Percentiles rank a stretch among this genome's conserved stretches.
Evolutionary conservation across 37 sponge, comb jelly and placozoan species (phyloP).

Genomic region (Petrosia ficiformis): DNA sequence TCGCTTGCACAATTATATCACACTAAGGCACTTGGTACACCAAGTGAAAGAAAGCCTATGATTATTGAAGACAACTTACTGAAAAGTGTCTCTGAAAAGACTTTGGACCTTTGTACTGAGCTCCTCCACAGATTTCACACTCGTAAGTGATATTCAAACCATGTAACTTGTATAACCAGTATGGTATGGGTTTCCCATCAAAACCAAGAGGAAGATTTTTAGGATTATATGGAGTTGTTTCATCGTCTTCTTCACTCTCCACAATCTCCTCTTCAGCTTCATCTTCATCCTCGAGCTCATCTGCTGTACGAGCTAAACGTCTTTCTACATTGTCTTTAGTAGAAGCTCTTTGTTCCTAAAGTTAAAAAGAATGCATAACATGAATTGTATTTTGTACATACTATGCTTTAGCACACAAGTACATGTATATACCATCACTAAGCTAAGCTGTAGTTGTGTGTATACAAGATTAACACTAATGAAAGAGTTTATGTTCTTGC

Average conservation of each 20-base stretch:
- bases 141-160: slow-evolving; percentile 94
- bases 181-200: slow-evolving; percentile 99
- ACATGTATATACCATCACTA: too few relatives aligned
- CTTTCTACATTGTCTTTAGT: slow-evolving; percentile 96
- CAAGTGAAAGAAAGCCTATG: too few relatives aligned
- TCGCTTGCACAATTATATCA: too few relatives aligned
- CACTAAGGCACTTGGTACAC: too few relatives aligned
- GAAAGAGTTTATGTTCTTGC: too few relatives aligned
- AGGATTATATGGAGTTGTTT: slow-evolving; percentile 90
- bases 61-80: slow-evolving; percentile 62
- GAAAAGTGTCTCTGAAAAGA: slow-evolving; percentile 98
- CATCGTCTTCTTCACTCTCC: slow-evolving; percentile 77
- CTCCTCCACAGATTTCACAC: slow-evolving; percentile 98
- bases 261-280: slow-evolving; percentile 57
- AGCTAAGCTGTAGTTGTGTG: too few relatives aligned
- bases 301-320: slow-evolving; percentile 92
- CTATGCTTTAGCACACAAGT: too few relatives aligned
- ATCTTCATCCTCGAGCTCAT: slow-evolving; percentile 82
- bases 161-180: slow-evolving; percentile 99
- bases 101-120: slow-evolving; percentile 92
- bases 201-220: slow-evolving; percentile 99
- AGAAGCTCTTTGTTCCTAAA: slow-evolving; percentile 89
- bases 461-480: too few relatives aligned
- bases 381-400: too few relatives aligned
- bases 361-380: too few relatives aligned